Percentiles rank a stretch among this genome's conserved stretches.
Conservation (phyloP, 1,140 invertebrate genomes). For the Cydia strobilella region DNA sequence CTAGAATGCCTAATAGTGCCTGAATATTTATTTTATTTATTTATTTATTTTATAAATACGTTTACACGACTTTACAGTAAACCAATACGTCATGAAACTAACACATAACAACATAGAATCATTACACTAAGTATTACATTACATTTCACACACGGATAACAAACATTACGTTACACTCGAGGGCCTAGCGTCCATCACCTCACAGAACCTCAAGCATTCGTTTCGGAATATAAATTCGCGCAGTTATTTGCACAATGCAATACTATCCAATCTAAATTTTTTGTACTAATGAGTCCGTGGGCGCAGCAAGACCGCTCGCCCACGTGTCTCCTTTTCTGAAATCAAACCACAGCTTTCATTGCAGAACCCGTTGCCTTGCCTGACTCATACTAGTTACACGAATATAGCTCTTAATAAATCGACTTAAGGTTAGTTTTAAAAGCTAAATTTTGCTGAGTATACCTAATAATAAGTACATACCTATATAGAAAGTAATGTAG, state of each 20-base stretch:
- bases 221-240: neutral
- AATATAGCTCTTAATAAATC: neutral
- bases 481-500: constrained; percentile 21
- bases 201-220: too few species aligned
- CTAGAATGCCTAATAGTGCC: neutral
- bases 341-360: constrained; percentile 26
- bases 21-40: too few species aligned
- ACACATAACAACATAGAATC: too few species aligned
- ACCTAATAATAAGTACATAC: too few species aligned
- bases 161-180: too few species aligned
- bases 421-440: neutral
- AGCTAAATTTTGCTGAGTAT: neutral
- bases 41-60: too few species aligned
- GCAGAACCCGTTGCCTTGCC: constrained; percentile 18
- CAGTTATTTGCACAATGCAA: neutral
- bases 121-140: too few species aligned
- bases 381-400: constrained; percentile 10
- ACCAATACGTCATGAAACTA: too few species aligned
- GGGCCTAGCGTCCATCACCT: too few species aligned
- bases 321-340: constrained; percentile 33
- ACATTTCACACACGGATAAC: too few species aligned
- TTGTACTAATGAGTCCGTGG: constrained; percentile 6
- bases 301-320: constrained; percentile 27
- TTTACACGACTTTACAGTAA: too few species aligned
- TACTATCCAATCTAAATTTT: neutral